phyloP scores from a whole-genome alignment of 2,797 vertebrate genomes.

The Macropus fuliginosus region DNA sequence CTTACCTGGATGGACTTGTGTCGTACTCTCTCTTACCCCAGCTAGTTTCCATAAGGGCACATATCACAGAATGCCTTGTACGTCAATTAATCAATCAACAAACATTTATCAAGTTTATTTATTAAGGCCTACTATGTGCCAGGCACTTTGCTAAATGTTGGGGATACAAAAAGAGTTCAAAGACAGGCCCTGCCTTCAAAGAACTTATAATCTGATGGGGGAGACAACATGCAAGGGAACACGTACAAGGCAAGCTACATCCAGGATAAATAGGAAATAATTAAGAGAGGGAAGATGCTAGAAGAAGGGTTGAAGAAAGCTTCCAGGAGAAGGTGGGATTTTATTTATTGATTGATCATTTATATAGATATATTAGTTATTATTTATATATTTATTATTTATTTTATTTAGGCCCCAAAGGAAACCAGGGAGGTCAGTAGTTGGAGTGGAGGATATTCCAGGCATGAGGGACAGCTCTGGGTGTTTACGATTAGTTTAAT shows the following conservation, averaged over 20 bases:
- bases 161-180: neutral
- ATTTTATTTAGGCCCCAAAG: too few species aligned
- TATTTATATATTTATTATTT: too few species aligned
- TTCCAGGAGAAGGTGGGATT: too few species aligned
- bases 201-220: neutral
- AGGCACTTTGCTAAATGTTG: too few species aligned
- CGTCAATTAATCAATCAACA: too few species aligned
- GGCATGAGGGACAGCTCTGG: neutral
- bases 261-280: neutral
- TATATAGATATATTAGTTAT: too few species aligned
- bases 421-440: too few species aligned
- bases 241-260: neutral
- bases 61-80: too few species aligned
- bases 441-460: neutral
- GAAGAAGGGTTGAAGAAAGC: neutral
- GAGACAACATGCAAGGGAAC: neutral
- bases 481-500: accelerated
- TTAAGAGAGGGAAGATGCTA: neutral
- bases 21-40: neutral
- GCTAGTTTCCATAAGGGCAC: too few species aligned
- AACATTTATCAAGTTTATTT: too few species aligned
- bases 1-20: neutral
- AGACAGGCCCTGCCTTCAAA: neutral
- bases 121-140: too few species aligned
- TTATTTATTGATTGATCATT: too few species aligned